These are phyloP conservation scores for Rhopalosiphum padi DNA, from an alignment of 1,140 invertebrate genomes.

Conservation along the genomic window DNA sequence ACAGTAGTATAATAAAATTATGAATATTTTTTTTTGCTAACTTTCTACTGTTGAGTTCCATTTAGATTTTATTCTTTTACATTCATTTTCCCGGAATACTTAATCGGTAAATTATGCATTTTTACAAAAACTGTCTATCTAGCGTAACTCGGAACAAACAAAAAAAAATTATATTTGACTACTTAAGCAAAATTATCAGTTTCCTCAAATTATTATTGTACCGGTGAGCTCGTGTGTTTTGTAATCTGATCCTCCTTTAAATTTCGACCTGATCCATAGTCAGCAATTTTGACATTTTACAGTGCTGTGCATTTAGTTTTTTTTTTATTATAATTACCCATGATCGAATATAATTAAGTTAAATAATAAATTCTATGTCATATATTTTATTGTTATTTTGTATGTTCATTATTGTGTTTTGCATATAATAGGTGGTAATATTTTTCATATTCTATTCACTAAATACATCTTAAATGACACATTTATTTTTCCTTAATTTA, in stretches of 20 bases:
- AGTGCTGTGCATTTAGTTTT: not conserved
- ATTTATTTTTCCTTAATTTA: not conserved
- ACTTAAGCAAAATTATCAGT: conserved; percentile 45
- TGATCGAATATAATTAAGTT: not conserved
- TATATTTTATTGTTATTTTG: not conserved
- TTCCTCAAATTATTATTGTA: conserved; percentile 28
- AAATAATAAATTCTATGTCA: not conserved
- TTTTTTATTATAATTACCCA: not conserved
- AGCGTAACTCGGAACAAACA: conserved; percentile 22
- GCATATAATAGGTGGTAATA: not conserved
- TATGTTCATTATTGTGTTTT: not conserved
- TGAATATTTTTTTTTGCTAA: not conserved
- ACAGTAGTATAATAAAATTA: not conserved
- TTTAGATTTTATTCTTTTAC: conserved; percentile 16
- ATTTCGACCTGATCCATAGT: conserved; percentile 16
- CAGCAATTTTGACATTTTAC: not conserved
- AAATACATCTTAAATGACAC: not conserved
- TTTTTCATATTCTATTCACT: not conserved
- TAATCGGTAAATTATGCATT: conserved; percentile 26
- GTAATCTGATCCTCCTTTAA: conserved; percentile 18
- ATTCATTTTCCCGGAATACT: conserved; percentile 39
- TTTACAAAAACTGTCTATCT: conserved; percentile 21
- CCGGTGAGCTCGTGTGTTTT: conserved; percentile 34
- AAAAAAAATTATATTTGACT: not conserved
- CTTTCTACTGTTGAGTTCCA: conserved; percentile 36